Conservation (phyloP, 2,888 invertebrate genomes). For the Trachelus tabidus region DNA sequence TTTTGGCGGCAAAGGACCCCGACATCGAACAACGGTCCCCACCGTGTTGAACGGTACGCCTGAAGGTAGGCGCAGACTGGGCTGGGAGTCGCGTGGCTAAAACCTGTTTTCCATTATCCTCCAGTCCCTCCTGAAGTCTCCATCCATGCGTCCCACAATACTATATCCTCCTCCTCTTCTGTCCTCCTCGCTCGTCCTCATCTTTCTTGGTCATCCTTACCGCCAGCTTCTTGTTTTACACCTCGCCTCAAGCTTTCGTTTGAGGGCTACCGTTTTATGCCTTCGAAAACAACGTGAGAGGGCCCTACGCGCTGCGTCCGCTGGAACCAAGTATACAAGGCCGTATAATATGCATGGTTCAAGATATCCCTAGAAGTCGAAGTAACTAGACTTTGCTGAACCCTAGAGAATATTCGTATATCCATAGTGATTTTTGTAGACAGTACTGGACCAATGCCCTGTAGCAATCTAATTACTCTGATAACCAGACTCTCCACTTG, state of each 20-base stretch:
- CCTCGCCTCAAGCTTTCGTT: conserved; percentile 19
- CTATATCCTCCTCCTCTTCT: conserved; percentile 18
- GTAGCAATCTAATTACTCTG: background rate
- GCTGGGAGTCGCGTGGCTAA: conserved; percentile 53
- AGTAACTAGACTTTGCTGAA: background rate
- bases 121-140: conserved; percentile 33
- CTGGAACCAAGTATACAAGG: background rate
- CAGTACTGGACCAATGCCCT: background rate
- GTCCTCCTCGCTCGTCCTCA: conserved; percentile 16
- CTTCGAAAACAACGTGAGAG: background rate
- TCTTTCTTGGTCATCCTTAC: conserved; percentile 24
- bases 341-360: background rate
- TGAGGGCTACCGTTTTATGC: conserved; percentile 3
- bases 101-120: conserved; percentile 48
- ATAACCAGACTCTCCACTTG: background rate
- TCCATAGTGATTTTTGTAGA: background rate
- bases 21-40: conserved; percentile 18
- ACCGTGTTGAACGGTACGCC: conserved; percentile 32
- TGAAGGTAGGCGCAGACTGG: conserved; percentile 38
- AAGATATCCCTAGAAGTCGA: background rate
- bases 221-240: conserved; percentile 55
- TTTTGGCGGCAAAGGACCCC: conserved; percentile 54
- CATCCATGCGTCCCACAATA: conserved; percentile 31
- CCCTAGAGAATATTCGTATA: background rate
- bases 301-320: background rate